These are phyloP conservation scores for Monochamus saltuarius DNA, from an alignment of 1,140 invertebrate species.

Conservation along the genomic window DNA sequence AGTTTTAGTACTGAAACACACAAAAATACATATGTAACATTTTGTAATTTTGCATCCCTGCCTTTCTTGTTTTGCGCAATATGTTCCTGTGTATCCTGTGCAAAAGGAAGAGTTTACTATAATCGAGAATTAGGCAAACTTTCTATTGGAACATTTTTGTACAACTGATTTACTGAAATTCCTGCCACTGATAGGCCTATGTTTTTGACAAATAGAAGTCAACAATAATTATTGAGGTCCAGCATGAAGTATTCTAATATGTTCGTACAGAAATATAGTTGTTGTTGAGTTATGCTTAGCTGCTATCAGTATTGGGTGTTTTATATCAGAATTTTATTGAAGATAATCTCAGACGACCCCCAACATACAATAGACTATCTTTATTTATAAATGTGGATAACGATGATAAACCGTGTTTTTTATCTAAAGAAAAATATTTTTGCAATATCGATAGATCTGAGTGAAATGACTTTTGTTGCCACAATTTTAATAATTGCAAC, in stretches of 20 bases:
- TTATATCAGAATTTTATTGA: slow-evolving; percentile 10
- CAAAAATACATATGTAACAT: slow-evolving; percentile 16
- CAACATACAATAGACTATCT: slow-evolving; percentile 25
- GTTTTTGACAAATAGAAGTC: slow-evolving; percentile 1
- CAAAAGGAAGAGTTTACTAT: neutral
- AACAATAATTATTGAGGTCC: neutral
- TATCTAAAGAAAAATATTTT: neutral
- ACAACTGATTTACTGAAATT: slow-evolving; percentile 14
- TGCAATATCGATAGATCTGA: neutral
- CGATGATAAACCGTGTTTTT: slow-evolving; percentile 10
- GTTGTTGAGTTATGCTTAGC: too few species aligned
- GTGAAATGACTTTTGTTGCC: neutral
- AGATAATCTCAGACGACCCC: slow-evolving; percentile 24
- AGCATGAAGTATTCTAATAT: too few species aligned
- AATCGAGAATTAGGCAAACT: neutral
- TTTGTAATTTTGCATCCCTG: slow-evolving; percentile 5
- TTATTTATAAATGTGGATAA: slow-evolving; percentile 23
- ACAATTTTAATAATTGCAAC: too few species aligned
- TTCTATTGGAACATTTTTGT: neutral
- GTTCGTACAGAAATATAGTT: too few species aligned
- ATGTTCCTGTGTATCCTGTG: slow-evolving; percentile 5
- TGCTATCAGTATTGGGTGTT: slow-evolving; percentile 33
- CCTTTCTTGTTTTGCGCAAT: neutral
- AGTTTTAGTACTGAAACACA: too few species aligned
- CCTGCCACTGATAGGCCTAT: slow-evolving; percentile 6